Evolutionary conservation across 2,113 vertebrate species (phyloP), one percentile per base, ranked within the genome.

Genomic region (Ptilorrhoa leucosticta): DNA sequence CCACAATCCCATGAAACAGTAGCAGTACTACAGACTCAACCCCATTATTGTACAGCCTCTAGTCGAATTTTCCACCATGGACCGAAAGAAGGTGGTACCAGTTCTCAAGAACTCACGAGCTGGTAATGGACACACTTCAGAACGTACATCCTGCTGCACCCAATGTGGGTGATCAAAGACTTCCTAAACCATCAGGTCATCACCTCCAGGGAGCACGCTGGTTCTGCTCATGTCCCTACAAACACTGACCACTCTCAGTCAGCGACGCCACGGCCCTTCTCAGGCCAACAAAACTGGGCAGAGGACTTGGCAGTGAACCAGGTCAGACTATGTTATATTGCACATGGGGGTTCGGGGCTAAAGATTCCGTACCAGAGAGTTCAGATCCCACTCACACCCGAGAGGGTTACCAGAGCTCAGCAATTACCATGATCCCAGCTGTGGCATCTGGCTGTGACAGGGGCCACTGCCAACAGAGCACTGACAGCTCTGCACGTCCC

Each of bases 111-210:
- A 72, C 65, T 76, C 92, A 50, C 9, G 40, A 87, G 91, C 93
- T 91, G 94, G 93, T 47, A 91, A 73, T 70, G 83, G 77, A 80
- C 45, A 95, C 71, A n/a, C 70, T 88, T 92, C 13, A 96, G 92
- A 93, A 95, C 44, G 78, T 44, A 89, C 45, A 90, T 58, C 30
- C 65, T 42, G 58, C 73, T 89, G 95, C 94, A 96, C 98, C 97
- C 98, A 98, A 97, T 97, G 96, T 98, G 98, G 97, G 97, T 15
- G 82, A 97, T 91, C 77, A 78, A 37, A 83, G 92, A 40, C 72
- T 81, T 95, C 50, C 83, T 47, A 48, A 22, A 65, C 63, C 83
- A 64, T 61, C 76, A 60, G 50, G 61, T 48, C 35, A 92, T 54
- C 83, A 66, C 80, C 54, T 93, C 64, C 82, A 15, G 48, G 53